These are phyloP conservation scores for Staurois parvus DNA, from an alignment of 2,797 vertebrate species.

Conservation along the genomic window DNA sequence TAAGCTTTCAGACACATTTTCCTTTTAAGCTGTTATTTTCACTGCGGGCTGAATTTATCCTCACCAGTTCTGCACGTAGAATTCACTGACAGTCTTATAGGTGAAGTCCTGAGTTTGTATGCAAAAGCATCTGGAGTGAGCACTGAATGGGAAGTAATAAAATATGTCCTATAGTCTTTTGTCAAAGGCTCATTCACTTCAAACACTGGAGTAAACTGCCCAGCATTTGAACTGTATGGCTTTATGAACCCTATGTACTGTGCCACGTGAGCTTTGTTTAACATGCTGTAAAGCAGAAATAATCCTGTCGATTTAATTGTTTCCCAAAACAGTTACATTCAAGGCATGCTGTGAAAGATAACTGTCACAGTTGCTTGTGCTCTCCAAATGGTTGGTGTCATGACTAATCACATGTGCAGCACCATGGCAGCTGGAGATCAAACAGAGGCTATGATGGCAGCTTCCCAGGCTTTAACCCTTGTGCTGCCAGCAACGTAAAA, in stretches of 20 bases:
- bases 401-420: no score
- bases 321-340: no score
- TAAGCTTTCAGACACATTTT: not conserved
- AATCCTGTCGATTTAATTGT: no score
- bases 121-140: not conserved
- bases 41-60: not conserved
- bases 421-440: no score
- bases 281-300: not conserved
- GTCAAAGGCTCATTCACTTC: not conserved
- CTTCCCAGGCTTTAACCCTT: no score
- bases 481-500: no score
- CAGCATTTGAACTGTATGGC: not conserved
- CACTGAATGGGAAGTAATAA: not conserved
- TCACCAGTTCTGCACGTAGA: not conserved
- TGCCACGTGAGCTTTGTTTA: not conserved
- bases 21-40: not conserved
- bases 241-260: not conserved
- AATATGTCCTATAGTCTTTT: not conserved
- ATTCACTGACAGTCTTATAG: not conserved
- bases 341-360: no score
- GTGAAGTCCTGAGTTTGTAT: not conserved
- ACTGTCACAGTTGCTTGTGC: no score
- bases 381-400: no score
- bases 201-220: not conserved
- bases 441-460: no score